Evolutionary conservation across 2,113 vertebrate species (phyloP).

Genomic region (Pseudolaguvia tuberculata): DNA sequence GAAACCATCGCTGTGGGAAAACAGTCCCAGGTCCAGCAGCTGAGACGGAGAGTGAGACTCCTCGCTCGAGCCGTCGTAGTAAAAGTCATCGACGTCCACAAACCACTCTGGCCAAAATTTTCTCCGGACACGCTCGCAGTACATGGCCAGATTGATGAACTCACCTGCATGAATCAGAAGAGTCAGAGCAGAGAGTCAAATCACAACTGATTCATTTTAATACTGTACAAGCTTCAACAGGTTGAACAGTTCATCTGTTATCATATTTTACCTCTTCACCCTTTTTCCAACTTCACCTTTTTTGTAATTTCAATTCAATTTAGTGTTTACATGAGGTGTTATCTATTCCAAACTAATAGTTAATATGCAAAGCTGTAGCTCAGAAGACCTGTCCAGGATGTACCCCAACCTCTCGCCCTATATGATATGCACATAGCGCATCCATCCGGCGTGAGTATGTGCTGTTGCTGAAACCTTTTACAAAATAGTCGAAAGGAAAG

Average conservation of each 20-base stretch:
- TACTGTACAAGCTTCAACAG: not conserved
- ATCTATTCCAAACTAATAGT: too few relatives aligned
- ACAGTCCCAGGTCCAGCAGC: constrained; percentile 84
- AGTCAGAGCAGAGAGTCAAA: not conserved
- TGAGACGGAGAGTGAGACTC: constrained; percentile 68
- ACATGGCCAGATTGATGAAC: constrained; percentile 96
- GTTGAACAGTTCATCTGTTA: not conserved
- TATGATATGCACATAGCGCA: too few relatives aligned
- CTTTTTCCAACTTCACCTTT: not conserved
- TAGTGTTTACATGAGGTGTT: too few relatives aligned
- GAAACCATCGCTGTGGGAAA: constrained; percentile 88
- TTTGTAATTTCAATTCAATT: too few relatives aligned
- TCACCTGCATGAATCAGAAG: constrained; percentile 73
- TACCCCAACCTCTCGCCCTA: too few relatives aligned
- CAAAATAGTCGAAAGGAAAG: too few relatives aligned
- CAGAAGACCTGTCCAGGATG: too few relatives aligned
- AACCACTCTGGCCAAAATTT: constrained; percentile 99
- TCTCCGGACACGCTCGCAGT: constrained; percentile 92
- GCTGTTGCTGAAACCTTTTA: too few relatives aligned
- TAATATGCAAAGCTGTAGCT: too few relatives aligned
- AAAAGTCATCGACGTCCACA: constrained; percentile 82
- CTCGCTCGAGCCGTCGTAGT: constrained; percentile 79
- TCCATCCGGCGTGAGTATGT: too few relatives aligned
- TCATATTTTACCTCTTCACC: not conserved
- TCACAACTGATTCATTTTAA: too few relatives aligned